Evolutionary conservation across 2,797 vertebrate genomes (phyloP).

Genomic region (Sebastes aleutianus): DNA sequence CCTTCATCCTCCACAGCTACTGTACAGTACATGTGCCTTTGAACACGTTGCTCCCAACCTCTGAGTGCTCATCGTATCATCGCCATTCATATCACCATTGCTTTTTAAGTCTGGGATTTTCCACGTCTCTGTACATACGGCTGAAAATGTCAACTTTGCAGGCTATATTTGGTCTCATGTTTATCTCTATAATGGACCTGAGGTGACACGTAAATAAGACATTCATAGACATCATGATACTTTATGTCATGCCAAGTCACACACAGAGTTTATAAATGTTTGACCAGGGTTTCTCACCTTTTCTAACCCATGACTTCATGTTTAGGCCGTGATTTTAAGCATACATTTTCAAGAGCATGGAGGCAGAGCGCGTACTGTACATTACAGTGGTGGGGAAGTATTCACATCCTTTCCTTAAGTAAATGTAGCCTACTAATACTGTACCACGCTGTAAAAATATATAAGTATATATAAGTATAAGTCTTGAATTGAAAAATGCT

Average conservation of each 20-base stretch:
- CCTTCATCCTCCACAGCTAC: not conserved
- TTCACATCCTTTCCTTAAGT: not conserved
- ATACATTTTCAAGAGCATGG: not conserved
- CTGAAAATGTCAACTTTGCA: too few relatives aligned
- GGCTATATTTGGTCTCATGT: not conserved
- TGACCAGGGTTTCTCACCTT: not conserved
- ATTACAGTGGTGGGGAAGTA: not conserved
- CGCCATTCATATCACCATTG: constrained; percentile 2
- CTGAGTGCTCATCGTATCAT: not conserved
- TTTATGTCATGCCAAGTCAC: not conserved
- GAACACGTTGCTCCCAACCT: not conserved
- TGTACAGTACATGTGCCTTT: not conserved
- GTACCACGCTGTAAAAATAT: not conserved
- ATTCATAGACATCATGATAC: not conserved
- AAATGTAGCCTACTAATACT: not conserved
- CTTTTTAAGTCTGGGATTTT: constrained; percentile 52
- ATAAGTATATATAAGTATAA: not conserved
- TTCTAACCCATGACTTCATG: not conserved
- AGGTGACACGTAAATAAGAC: too few relatives aligned
- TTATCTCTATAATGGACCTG: not conserved
- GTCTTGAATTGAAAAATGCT: not conserved
- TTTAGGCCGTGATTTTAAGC: not conserved
- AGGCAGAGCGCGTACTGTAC: too few relatives aligned
- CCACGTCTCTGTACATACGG: constrained; percentile 34
- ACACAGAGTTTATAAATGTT: not conserved